Base-by-base conservation (phyloP, 1,140 invertebrate species). In the Calosoma granatense region DNA sequence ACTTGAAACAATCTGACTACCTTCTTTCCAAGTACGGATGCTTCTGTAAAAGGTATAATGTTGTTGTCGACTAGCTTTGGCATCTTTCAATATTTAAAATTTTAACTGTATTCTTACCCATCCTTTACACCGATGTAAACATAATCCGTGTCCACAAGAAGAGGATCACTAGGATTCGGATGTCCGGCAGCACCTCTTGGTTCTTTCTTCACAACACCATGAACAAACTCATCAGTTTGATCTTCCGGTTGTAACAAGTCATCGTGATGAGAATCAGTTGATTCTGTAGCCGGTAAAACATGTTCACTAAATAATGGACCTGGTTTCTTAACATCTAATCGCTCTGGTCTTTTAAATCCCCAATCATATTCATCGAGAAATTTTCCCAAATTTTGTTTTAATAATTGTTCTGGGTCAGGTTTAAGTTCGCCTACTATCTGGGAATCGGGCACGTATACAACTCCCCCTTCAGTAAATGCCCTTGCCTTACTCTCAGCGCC, bases 281-380 rank as follows among this genome's bases (percentile, higher is more conserved):
- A 9, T 4, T 51, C 19, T 6, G 43, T 51, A 19, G 14, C 19
- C 15, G 6, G 12, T 6, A 51, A 6, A 20, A 15, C 12, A 20
- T 22, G 64, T 1, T 78, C 78, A 54, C 78, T 80, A 71, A 86
- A 83, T 47, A 78, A 81, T 20, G 92, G 91, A 23, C 92, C 92
- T 1, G 92, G 92, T 76, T 95, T 95, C 74, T 95, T 95, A n/a
- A 94, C 91, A 74, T 94, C 92, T 36, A 94, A 77, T 63, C 92
- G 79, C 77, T 94, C 91, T 57, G 83, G 81, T 63, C 92, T 79
- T 61, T 88, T 85, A 72, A 94, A 94, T 22, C 87, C 86, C 76
- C 80, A 73, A 64, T 76, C 75, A 63, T 73, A 76, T 68, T 76
- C 75, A 19, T 69, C 63, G 65, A 79, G 66, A 54, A 79, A 71